Evolutionary conservation across 2,113 vertebrate genomes (phyloP).

Genomic region (Clarias magur): DNA sequence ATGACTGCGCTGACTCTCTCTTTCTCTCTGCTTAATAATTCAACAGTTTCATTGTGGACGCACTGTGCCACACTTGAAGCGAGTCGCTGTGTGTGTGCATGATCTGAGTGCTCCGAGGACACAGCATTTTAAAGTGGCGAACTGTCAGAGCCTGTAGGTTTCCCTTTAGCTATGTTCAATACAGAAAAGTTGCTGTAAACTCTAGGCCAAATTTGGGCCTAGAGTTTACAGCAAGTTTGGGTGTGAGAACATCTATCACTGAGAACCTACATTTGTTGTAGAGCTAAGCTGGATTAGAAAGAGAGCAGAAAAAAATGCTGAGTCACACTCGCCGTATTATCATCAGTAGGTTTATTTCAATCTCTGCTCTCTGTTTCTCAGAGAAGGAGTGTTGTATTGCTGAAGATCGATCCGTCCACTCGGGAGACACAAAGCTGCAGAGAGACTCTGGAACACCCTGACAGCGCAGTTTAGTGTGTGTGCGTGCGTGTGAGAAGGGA

Average conservation of each 20-base stretch:
- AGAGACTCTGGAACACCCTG: constrained; percentile 18
- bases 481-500: too few relatives aligned
- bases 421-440: constrained; percentile 28
- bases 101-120: neutral
- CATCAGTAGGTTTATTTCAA: neutral
- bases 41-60: neutral
- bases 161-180: neutral
- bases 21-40: constrained; percentile 38
- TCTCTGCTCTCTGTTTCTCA: constrained; percentile 20
- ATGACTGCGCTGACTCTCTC: neutral
- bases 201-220: neutral
- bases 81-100: neutral
- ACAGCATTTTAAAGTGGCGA: neutral
- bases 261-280: constrained; percentile 12
- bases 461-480: neutral
- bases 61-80: neutral
- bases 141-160: neutral
- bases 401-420: constrained; percentile 37
- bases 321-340: neutral
- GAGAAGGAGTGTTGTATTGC: constrained; percentile 21
- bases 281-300: constrained; percentile 28
- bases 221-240: neutral
- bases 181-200: neutral
- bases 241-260: neutral
- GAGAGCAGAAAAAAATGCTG: neutral